Conservation (phyloP, 2,797 vertebrate species). For the Gallinago stenura region DNA sequence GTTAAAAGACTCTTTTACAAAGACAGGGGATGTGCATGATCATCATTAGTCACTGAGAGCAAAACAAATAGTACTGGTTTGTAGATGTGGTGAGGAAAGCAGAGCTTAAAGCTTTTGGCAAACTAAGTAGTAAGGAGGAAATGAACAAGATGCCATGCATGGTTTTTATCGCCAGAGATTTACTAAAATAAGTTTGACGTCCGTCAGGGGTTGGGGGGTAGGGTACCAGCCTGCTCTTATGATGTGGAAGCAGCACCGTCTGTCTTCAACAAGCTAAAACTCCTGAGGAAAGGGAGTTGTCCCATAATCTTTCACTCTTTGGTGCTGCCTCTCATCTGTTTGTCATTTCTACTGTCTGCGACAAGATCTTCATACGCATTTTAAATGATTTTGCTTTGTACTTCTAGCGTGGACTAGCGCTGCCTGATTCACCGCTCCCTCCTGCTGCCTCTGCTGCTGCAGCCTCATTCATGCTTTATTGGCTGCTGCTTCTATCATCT, state of each 20-base stretch:
- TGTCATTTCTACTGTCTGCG: not conserved
- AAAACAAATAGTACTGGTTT: not conserved
- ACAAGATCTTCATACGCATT: not conserved
- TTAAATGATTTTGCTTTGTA: not conserved
- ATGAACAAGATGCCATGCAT: conserved; percentile 28
- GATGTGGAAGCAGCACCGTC: not conserved
- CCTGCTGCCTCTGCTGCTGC: not conserved
- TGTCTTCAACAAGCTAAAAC: not conserved
- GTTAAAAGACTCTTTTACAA: not conserved
- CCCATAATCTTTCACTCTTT: not conserved
- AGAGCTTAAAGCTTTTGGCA: conserved; percentile 13
- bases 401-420: not conserved
- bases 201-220: not conserved
- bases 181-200: conserved; percentile 24
- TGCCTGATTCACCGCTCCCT: not conserved
- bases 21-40: not conserved
- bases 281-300: not conserved
- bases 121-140: conserved; percentile 19
- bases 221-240: not conserved
- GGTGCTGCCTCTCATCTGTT: not conserved
- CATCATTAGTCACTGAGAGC: not conserved
- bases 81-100: not conserved
- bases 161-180: conserved; percentile 32
- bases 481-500: not conserved
- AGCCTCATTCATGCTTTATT: not conserved